Evolutionary conservation across 2,113 vertebrate genomes (phyloP).

Genomic region (Crotalus viridis): DNA sequence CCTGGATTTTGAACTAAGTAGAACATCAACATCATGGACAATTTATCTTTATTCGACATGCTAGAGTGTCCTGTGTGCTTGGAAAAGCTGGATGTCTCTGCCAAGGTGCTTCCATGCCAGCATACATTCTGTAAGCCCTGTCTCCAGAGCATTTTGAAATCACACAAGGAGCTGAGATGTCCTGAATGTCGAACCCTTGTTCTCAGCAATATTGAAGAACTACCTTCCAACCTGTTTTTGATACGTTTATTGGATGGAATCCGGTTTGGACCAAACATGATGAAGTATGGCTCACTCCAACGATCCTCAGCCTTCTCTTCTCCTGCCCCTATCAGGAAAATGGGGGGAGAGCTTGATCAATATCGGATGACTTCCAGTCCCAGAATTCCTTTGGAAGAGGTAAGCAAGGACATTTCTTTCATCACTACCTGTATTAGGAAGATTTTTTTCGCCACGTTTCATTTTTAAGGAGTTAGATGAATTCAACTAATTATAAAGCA

Average conservation of each 20-base stretch:
- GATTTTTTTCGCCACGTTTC: background rate
- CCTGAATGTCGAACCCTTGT: slow-evolving; percentile 84
- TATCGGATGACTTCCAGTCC: slow-evolving; percentile 68
- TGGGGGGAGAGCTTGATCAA: slow-evolving; percentile 60
- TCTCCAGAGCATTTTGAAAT: slow-evolving; percentile 80
- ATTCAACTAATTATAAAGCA: slow-evolving; percentile 22
- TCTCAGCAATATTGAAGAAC: slow-evolving; percentile 80
- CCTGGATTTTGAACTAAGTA: slow-evolving; percentile 25
- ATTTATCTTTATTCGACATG: slow-evolving; percentile 79
- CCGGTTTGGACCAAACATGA: slow-evolving; percentile 49
- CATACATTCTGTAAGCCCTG: slow-evolving; percentile 92
- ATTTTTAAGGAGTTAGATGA: background rate
- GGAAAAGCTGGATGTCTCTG: slow-evolving; percentile 81
- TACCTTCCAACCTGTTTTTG: slow-evolving; percentile 86
- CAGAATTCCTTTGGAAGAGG: slow-evolving; percentile 75
- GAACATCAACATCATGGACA: slow-evolving; percentile 75
- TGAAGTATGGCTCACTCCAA: slow-evolving; percentile 63
- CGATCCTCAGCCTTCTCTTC: slow-evolving; percentile 62
- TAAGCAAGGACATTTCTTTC: slow-evolving; percentile 64
- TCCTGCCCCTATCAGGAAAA: slow-evolving; percentile 63
- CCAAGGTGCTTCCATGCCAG: slow-evolving; percentile 94
- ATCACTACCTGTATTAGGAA: background rate
- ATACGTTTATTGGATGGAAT: slow-evolving; percentile 83
- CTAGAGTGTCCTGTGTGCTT: slow-evolving; percentile 89
- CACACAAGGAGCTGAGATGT: slow-evolving; percentile 81